Base-by-base conservation (phyloP, 92 coral and sea anemone species). In the Diadumene lineata region DNA sequence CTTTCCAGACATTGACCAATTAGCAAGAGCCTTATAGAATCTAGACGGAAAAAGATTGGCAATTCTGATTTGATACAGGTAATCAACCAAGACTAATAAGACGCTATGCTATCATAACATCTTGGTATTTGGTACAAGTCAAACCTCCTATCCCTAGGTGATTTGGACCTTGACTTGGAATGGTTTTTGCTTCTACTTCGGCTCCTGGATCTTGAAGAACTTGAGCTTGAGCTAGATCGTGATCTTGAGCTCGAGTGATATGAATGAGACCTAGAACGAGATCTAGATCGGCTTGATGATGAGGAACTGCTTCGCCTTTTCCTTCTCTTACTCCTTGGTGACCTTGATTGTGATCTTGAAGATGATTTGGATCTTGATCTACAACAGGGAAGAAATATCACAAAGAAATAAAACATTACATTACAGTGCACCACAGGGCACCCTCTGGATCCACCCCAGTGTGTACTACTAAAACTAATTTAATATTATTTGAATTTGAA, bases 291-390 rank as follows among this genome's bases (percentile, higher is more conserved):
- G 21, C 81, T 64, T 24, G 44, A 68, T 31, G 84, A 84, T 56
- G 88, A 58, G 1, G 84, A 74, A 32, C 83, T 71, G 72, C 77
- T 31, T 21, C 58, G 64, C 30, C 79, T 64, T 58, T 28, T 79
- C 38, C 28, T 77, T 43, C 27, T 72, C 62, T 84, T 79, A 23
- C 63, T 73, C 25, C 82, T 79, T 18, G 92, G 85, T 22, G 93
- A 89, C 60, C 84, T 89, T 55, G 93, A 89, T 56, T 86, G 79
- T 68, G 90, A 89, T 58, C 89, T 82, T 68, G 90, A 88, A 1
- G 50, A 44, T 25, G 79, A 85, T 38, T 6, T 38, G 48, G 48
- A 38, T 38, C 48, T 13, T 38, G 48, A 34, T 43, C 27, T 24
- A 56, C 64, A 77, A 64, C 50, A 29, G 43, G 60, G 18, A 72